Conservation (phyloP, 2,113 vertebrate species). For the Podiceps cristatus region DNA sequence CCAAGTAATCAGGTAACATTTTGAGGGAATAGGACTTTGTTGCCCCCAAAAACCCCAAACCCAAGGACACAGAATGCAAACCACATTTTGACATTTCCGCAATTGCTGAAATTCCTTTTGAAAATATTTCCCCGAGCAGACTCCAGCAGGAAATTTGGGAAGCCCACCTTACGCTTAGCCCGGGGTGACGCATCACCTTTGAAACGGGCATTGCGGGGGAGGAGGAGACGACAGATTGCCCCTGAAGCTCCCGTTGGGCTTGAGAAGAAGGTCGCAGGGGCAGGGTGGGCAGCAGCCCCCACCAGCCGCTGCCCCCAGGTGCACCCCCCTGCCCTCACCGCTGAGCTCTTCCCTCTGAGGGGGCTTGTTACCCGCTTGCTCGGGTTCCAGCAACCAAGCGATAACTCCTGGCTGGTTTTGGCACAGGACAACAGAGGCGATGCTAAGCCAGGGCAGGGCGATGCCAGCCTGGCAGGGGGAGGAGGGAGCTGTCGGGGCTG, state of each 20-base stretch:
- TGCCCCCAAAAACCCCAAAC: neutral
- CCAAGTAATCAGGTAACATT: neutral
- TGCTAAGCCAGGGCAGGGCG: neutral
- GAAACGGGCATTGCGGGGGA: rapidly evolving
- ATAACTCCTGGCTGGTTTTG: neutral
- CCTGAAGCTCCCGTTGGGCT: neutral
- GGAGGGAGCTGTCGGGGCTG: neutral
- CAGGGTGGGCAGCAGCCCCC: neutral
- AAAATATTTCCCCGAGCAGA: neutral
- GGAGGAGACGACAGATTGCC: neutral
- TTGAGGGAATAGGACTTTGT: neutral
- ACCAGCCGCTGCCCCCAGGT: neutral
- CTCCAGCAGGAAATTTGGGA: neutral
- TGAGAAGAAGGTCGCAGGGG: too few species aligned
- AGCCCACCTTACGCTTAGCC: neutral
- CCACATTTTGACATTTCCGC: neutral
- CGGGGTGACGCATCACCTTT: neutral
- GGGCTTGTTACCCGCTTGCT: neutral
- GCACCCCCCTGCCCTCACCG: neutral
- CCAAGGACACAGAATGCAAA: neutral
- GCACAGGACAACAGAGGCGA: neutral
- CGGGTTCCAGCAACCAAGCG: rapidly evolving
- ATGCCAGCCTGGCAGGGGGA: neutral
- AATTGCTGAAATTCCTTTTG: neutral
- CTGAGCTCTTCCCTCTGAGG: neutral